Conservation (phyloP, 2,888 invertebrate genomes). For the Parochlus steinenii region DNA sequence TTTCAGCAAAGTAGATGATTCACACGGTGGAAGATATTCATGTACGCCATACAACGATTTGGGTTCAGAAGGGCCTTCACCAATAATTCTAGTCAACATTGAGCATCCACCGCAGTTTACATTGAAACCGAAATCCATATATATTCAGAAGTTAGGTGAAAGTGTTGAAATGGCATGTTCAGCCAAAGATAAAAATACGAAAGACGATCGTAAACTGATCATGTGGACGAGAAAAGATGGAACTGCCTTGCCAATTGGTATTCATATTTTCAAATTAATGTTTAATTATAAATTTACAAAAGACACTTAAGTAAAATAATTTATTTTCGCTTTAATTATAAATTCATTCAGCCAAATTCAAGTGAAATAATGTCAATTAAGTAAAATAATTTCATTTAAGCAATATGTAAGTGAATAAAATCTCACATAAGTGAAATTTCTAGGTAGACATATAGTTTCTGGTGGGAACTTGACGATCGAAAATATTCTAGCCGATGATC, state of each 20-base stretch:
- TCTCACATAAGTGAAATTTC: no score
- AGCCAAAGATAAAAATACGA: slow-evolving; percentile 32
- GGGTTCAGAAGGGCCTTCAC: slow-evolving; percentile 72
- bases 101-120: slow-evolving; percentile 73
- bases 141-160: slow-evolving; percentile 67
- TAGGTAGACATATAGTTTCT: slow-evolving; percentile 47
- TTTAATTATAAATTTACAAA: no score
- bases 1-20: slow-evolving; percentile 68
- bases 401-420: no score
- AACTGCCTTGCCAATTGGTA: slow-evolving; percentile 36
- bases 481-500: slow-evolving; percentile 66
- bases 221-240: slow-evolving; percentile 67
- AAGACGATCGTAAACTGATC: slow-evolving; percentile 48
- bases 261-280: no score
- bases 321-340: no score
- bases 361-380: no score
- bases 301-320: no score
- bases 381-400: no score
- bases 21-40: slow-evolving; percentile 74
- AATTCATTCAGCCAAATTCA: no score
- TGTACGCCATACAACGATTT: slow-evolving; percentile 84
- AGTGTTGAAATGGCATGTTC: slow-evolving; percentile 70
- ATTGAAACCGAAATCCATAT: slow-evolving; percentile 63
- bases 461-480: slow-evolving; percentile 72
- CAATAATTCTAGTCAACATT: slow-evolving; percentile 67